These are phyloP conservation scores for Heliconius congener DNA, from an alignment of 1,140 invertebrate genomes.

Conservation along the genomic window DNA sequence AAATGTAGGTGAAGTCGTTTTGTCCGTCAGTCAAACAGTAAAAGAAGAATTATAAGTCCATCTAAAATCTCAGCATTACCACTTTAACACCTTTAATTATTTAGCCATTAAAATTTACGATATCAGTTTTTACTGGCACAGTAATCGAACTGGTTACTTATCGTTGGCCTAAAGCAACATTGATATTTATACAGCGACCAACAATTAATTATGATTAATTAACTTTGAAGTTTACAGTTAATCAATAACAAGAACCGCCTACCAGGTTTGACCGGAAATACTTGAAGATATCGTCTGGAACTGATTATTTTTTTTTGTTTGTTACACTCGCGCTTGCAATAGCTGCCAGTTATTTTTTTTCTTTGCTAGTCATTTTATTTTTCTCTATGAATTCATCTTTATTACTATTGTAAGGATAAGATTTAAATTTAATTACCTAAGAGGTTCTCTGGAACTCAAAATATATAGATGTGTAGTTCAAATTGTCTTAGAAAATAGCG, in stretches of 20 bases:
- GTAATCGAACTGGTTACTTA: background rate
- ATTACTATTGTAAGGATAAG: background rate
- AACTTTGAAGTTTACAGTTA: background rate
- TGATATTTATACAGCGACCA: background rate
- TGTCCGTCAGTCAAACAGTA: too few species aligned
- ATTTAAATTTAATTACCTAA: background rate
- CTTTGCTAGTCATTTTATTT: background rate
- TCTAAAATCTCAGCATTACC: too few species aligned
- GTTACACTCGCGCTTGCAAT: background rate
- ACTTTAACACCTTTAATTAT: too few species aligned
- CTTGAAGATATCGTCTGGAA: slow-evolving; percentile 4
- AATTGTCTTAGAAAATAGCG: too few species aligned
- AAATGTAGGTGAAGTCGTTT: too few species aligned
- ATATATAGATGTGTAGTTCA: too few species aligned
- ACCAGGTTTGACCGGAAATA: slow-evolving; percentile 4
- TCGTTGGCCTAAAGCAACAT: background rate
- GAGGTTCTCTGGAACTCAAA: too few species aligned
- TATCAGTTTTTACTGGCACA: too few species aligned
- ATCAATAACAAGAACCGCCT: slow-evolving; percentile 8
- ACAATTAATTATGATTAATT: slow-evolving; percentile 10
- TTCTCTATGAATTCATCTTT: background rate
- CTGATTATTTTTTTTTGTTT: slow-evolving; percentile 12
- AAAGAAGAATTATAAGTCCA: too few species aligned
- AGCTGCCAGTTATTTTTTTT: background rate
- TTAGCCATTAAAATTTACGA: too few species aligned